phyloP scores from a whole-genome alignment of 2,797 vertebrate species.

The Gouania willdenowi region DNA sequence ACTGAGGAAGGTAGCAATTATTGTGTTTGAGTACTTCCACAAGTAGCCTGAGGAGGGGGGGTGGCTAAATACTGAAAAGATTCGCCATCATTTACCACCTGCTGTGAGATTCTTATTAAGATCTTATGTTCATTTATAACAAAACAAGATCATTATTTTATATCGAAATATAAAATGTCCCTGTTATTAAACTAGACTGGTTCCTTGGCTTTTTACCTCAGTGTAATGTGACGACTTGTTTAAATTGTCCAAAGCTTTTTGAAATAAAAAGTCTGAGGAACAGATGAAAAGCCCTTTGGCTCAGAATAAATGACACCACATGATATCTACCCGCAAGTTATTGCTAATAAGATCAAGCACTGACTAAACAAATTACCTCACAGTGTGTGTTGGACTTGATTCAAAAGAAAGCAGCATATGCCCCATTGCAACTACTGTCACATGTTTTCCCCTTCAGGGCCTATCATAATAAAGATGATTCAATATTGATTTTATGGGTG shows the following conservation, averaged over 20 bases:
- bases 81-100: constrained; percentile 27
- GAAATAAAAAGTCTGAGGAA: constrained; percentile 27
- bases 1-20: constrained; percentile 57
- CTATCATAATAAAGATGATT: background rate
- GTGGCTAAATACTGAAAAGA: constrained; percentile 25
- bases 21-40: constrained; percentile 57
- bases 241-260: constrained; percentile 13
- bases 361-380: constrained; percentile 11
- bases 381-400: constrained; percentile 18
- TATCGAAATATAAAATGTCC: no score
- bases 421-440: background rate
- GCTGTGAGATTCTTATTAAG: background rate
- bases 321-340: constrained; percentile 17
- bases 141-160: constrained; percentile 15
- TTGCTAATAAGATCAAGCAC: constrained; percentile 12
- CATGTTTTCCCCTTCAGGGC: background rate
- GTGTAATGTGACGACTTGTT: constrained; percentile 27
- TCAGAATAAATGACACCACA: constrained; percentile 26
- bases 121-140: no score
- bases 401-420: constrained; percentile 6
- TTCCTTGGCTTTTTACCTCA: constrained; percentile 21
- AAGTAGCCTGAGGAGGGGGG: constrained; percentile 44
- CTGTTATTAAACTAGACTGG: background rate
- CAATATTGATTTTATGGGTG: background rate
- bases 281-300: constrained; percentile 29